A percentile compares a stretch with the other conserved stretches of the same genome.
Conservation (phyloP, 2,888 invertebrate species). For the Hedya salicella region DNA sequence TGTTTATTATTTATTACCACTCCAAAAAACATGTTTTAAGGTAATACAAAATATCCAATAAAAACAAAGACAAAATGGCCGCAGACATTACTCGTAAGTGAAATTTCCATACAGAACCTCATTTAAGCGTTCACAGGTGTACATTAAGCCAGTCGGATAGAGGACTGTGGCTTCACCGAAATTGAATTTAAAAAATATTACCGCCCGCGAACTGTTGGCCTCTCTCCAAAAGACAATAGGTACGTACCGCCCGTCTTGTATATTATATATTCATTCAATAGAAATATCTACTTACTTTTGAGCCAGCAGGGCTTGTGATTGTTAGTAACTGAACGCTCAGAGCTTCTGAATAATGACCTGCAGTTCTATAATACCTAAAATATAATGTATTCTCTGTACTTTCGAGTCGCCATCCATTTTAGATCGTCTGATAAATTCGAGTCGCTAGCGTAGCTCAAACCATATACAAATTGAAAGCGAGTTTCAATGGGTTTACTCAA, state of each 20-base stretch:
- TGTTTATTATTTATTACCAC: no score
- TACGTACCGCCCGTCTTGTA: slow-evolving; percentile 73
- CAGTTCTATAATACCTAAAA: slow-evolving; percentile 35
- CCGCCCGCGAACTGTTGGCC: slow-evolving; percentile 79
- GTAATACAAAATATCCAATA: background rate
- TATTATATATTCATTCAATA: slow-evolving; percentile 73
- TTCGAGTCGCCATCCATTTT: slow-evolving; percentile 21
- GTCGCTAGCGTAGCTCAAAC: background rate
- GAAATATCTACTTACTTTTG: slow-evolving; percentile 68
- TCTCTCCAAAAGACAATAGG: slow-evolving; percentile 80
- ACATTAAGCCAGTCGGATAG: slow-evolving; percentile 81
- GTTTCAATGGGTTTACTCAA: slow-evolving; percentile 18
- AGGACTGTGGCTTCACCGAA: slow-evolving; percentile 80
- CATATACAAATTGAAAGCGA: slow-evolving; percentile 22
- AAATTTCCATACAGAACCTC: slow-evolving; percentile 62
- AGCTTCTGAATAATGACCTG: slow-evolving; percentile 51
- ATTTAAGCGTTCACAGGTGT: slow-evolving; percentile 82
- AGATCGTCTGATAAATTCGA: slow-evolving; percentile 19
- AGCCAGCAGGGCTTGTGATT: slow-evolving; percentile 57
- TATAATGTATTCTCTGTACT: slow-evolving; percentile 26
- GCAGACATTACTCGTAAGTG: slow-evolving; percentile 25
- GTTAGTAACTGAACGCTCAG: slow-evolving; percentile 58
- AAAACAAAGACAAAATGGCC: slow-evolving; percentile 19
- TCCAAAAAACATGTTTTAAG: background rate
- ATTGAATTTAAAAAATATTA: slow-evolving; percentile 85